These are phyloP conservation scores for Auanema sp. DNA, from an alignment of 2,888 invertebrate species.

Conservation along the genomic window DNA sequence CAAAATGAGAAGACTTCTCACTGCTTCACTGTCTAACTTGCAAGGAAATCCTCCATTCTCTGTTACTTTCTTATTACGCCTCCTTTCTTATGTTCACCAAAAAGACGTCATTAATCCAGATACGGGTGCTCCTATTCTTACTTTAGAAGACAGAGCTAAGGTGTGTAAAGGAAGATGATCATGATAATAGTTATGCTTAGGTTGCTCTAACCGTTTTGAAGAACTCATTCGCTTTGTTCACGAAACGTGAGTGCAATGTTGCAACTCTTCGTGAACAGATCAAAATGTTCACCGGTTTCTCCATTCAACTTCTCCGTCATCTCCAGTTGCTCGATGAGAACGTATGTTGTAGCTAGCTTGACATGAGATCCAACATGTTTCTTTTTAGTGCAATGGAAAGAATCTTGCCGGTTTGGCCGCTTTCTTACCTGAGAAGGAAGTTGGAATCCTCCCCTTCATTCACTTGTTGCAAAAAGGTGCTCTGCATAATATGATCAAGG, in stretches of 20 bases:
- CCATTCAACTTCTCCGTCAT: conserved; percentile 56
- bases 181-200: conserved; percentile 17
- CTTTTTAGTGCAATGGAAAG: conserved; percentile 45
- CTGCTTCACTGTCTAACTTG: conserved; percentile 58
- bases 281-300: conserved; percentile 53
- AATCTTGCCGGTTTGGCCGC: conserved; percentile 56
- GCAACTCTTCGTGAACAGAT: conserved; percentile 48
- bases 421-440: conserved; percentile 45
- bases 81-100: conserved; percentile 56
- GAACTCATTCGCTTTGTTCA: conserved; percentile 55
- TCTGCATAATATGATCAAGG: conserved; percentile 50
- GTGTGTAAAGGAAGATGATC: conserved; percentile 8
- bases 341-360: conserved; percentile 23
- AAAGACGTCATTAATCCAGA: conserved; percentile 29
- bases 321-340: conserved; percentile 54
- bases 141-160: conserved; percentile 31
- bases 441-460: conserved; percentile 60
- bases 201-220: conserved; percentile 53
- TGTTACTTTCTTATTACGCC: conserved; percentile 52
- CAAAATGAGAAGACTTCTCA: conserved; percentile 62
- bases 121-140: conserved; percentile 26
- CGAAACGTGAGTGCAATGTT: conserved; percentile 37
- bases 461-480: conserved; percentile 56
- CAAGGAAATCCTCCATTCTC: conserved; percentile 63
- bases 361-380: neutral